Base-by-base conservation (phyloP, 2,797 vertebrate genomes). In the Haliaeetus albicilla region DNA sequence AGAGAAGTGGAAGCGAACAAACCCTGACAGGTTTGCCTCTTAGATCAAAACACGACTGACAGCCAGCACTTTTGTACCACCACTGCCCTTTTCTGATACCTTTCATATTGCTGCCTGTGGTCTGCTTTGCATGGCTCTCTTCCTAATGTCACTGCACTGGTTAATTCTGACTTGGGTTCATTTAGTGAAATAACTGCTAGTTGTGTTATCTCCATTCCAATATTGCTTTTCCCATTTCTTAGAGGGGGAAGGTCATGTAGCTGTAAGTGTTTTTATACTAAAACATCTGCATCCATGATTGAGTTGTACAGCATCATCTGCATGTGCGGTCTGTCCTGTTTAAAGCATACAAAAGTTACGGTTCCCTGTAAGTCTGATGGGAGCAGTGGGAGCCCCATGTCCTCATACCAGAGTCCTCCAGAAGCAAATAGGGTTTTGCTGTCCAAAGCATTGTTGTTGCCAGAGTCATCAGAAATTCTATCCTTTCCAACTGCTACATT, bases 381-480 rank as follows among this genome's bases (percentile, higher is more conserved):
- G 70, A 79, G 80, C 83, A 81, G 13, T 30, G 54, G 61, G 41
- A 91, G 43, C 91, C 54, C 41, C 1, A 0, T 70, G 56, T 56
- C 68, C 68, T 87, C 57, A 6, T 51, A 20, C 59, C 86, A 33
- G 39, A 60, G 54, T 49, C 35, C 57, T 86, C 54, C 28, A 4
- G 61, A 57, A 91, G 61, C 65, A 92, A 85, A 61, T 8, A 63
- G 48, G 5, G 15, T 69, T 93, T 86, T 59, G 16, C 87, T 95
- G 13, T 51, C 83, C 4, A 15, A 63, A 59, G 20, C 35, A 22
- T 30, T 87, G 61, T 83, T 80, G 37, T 82, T 95, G 71, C 86
- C 80, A 94, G 74, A 93, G 71, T 92, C 60, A 87, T 95, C 81
- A 95, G 92, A 93, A 94, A 94, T 94, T 93, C 71, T 43, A 8